Evolutionary conservation across 2,113 vertebrate genomes (phyloP).

Genomic region (Herpetotheres cachinnans): DNA sequence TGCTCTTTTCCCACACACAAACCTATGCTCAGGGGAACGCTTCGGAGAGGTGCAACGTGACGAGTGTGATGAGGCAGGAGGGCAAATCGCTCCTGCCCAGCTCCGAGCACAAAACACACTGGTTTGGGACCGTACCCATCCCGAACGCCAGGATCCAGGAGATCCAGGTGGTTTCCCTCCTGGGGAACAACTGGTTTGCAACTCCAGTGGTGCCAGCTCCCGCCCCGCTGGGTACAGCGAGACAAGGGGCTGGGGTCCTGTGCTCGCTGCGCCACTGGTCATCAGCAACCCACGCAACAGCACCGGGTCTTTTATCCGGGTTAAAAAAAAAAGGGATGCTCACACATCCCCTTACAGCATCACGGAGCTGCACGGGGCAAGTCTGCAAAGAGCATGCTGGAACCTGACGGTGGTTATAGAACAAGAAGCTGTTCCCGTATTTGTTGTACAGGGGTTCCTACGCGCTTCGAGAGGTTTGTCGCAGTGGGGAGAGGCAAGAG

Average conservation of each 20-base stretch:
- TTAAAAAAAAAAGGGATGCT: not conserved
- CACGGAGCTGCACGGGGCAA: not conserved
- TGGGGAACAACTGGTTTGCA: rapidly evolving
- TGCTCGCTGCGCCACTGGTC: rapidly evolving
- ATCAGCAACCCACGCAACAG: rapidly evolving
- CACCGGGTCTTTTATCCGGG: rapidly evolving
- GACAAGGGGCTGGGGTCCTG: too few relatives aligned
- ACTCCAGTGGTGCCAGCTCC: not conserved
- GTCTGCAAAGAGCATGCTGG: not conserved
- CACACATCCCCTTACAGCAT: not conserved
- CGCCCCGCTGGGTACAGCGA: not conserved
- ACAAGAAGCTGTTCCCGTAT: too few relatives aligned
- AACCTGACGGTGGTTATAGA: not conserved
- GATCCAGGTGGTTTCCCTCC: not conserved
- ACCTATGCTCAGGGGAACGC: rapidly evolving
- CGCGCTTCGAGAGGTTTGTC: not conserved
- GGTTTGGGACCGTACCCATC: rapidly evolving
- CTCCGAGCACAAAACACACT: rapidly evolving
- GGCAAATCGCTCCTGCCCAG: rapidly evolving
- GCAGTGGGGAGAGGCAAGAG: rapidly evolving
- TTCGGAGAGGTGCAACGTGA: rapidly evolving
- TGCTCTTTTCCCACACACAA: rapidly evolving
- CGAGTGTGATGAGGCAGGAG: rapidly evolving
- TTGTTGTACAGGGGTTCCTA: not conserved
- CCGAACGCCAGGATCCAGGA: not conserved